Conservation (phyloP, 2,888 invertebrate species). For the Drosophila limbata region DNA sequence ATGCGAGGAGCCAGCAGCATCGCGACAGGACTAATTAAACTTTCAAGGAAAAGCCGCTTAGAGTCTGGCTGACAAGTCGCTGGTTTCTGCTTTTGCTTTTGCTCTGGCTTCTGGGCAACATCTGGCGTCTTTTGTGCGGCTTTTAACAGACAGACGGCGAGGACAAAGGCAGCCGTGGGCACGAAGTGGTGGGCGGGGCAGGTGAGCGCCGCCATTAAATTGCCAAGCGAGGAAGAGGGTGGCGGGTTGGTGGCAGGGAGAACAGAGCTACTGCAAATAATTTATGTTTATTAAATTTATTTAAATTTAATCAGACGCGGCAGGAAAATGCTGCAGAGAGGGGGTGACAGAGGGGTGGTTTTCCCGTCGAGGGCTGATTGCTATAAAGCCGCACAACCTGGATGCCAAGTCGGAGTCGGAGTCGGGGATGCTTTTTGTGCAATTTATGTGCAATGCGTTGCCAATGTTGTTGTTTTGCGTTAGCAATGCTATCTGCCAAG, state of each 20-base stretch:
- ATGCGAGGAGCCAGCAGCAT: conserved; percentile 50
- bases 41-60: conserved; percentile 73
- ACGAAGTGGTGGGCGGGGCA: conserved; percentile 41
- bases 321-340: conserved; percentile 13
- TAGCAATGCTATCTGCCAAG: conserved; percentile 40
- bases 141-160: conserved; percentile 65
- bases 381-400: conserved; percentile 31
- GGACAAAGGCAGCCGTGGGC: background rate
- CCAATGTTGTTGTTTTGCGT: conserved; percentile 64
- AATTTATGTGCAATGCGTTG: conserved; percentile 77
- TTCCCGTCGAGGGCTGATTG: conserved; percentile 35
- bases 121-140: conserved; percentile 73
- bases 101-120: conserved; percentile 58
- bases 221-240: conserved; percentile 32
- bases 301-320: conserved; percentile 84
- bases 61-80: conserved; percentile 42
- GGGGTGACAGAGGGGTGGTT: conserved; percentile 1
- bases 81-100: background rate
- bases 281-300: conserved; percentile 85
- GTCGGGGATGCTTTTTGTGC: conserved; percentile 68
- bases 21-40: conserved; percentile 73
- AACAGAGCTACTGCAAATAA: conserved; percentile 72
- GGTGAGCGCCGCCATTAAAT: conserved; percentile 69
- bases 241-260: background rate
- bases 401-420: conserved; percentile 13